These are phyloP conservation scores for Nixonia krombeini DNA, from an alignment of 1,140 invertebrate genomes.

Conservation along the genomic window DNA sequence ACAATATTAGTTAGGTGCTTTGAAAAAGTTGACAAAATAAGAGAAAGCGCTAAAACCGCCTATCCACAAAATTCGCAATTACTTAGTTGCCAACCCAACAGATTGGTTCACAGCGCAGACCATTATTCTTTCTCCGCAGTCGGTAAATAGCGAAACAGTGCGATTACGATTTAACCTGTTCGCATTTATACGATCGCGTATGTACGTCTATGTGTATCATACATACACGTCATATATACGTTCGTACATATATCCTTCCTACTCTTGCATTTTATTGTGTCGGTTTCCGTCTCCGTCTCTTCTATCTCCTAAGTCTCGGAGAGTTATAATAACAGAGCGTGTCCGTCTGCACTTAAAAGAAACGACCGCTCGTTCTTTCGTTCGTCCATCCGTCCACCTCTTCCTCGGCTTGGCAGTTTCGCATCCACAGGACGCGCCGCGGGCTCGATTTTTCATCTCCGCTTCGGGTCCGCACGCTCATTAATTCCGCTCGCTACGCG, in stretches of 20 bases:
- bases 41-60: too few species aligned
- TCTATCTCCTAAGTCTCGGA: constrained; percentile 41
- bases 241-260: not conserved
- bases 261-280: constrained; percentile 17
- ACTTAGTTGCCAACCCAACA: too few species aligned
- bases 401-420: constrained; percentile 57
- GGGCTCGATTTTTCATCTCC: constrained; percentile 61
- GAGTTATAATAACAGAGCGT: constrained; percentile 69
- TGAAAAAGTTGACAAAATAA: too few species aligned
- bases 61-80: too few species aligned
- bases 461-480: constrained; percentile 11
- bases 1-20: too few species aligned
- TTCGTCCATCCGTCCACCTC: constrained; percentile 53
- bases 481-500: constrained; percentile 33
- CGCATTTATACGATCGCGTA: too few species aligned
- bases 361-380: constrained; percentile 58
- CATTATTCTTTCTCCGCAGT: too few species aligned
- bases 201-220: too few species aligned
- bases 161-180: too few species aligned
- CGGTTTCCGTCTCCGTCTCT: constrained; percentile 17
- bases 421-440: constrained; percentile 32
- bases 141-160: too few species aligned
- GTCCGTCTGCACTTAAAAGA: constrained; percentile 56
- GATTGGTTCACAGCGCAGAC: too few species aligned
- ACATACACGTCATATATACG: too few species aligned